Evolutionary conservation across 2,797 vertebrate species (phyloP).

Genomic region (Aulostomus chinensis): DNA sequence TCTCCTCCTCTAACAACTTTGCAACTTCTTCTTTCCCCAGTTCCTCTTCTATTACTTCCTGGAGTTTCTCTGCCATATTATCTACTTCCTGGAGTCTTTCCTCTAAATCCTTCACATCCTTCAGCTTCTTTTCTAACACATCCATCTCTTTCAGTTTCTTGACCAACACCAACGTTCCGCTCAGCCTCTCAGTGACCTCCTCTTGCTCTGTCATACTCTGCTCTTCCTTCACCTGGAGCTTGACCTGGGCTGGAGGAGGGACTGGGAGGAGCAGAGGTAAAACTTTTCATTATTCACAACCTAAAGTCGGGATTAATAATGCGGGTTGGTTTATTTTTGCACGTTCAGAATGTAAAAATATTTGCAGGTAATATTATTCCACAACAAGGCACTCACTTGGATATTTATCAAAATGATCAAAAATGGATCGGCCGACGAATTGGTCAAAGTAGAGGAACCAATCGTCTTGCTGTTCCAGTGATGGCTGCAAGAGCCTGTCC

Average conservation of each 20-base stretch:
- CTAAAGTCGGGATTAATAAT: not conserved
- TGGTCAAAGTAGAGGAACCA: slow-evolving; percentile 73
- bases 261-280: slow-evolving; percentile 36
- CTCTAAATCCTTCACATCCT: slow-evolving; percentile 67
- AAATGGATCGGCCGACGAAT: slow-evolving; percentile 7
- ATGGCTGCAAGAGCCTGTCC: slow-evolving; percentile 43
- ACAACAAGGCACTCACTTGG: slow-evolving; percentile 61
- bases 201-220: slow-evolving; percentile 16
- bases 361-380: not conserved
- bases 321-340: not conserved
- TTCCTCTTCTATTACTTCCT: slow-evolving; percentile 54
- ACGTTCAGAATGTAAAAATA: not conserved
- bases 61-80: slow-evolving; percentile 60
- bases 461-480: slow-evolving; percentile 56
- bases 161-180: slow-evolving; percentile 30
- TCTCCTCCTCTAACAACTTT: slow-evolving; percentile 38
- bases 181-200: slow-evolving; percentile 39
- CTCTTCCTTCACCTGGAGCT: slow-evolving; percentile 37
- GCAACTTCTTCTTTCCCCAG: slow-evolving; percentile 58
- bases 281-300: slow-evolving; percentile 1
- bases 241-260: slow-evolving; percentile 26
- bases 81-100: slow-evolving; percentile 68
- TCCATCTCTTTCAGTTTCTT: slow-evolving; percentile 49
- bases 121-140: slow-evolving; percentile 60
- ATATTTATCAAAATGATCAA: slow-evolving; percentile 19